Base-by-base conservation (phyloP, 2,888 invertebrate species). In the Microchrysa polita region DNA sequence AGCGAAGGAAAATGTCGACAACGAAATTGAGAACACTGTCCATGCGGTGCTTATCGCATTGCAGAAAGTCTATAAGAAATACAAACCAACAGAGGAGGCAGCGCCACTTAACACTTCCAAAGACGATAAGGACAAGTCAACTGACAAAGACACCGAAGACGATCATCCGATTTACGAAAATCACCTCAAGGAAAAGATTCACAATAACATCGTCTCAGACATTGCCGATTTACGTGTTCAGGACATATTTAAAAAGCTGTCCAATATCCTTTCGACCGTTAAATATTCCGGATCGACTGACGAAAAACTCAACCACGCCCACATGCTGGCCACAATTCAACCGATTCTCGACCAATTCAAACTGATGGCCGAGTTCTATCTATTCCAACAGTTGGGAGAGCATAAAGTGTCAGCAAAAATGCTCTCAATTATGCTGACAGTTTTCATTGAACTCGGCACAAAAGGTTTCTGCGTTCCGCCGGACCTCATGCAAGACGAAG, bases 401-500 rank as follows among this genome's bases (percentile, higher is more conserved):
- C 93, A 95, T 80, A 89, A 95, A 78, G 88, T 92, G 0, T 90
- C 92, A 0, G 91, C 92, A 78, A 97, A 97, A 86, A 90, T 97
- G 86, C 86, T 93, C 7, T 93, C 94, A 0, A 88, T 95, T 2
- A 87, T 97, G 73, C 83, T 96, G 72, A 92, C 91, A 75, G 90
- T 96, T 14, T 98, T 97, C 83, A 89, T 92, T 0, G 94, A 96
- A 79, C 87, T 98, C 40, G 90, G 92, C 14, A 87, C 88, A 53
- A 93, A 92, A 87, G 98, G 99, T 16, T 98, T 98, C 85, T 97
- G 98, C 81, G 90, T 95, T 63, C 97, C 97, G 0, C 90, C 93
- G 2, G 97, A 96, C 80, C 86, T 93, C 27, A 90, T 93, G 79
- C 91, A 90, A 79, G 92, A 93, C 48, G 91, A 91, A 77, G 89